Conservation (phyloP, 2,888 invertebrate genomes). For the Patella pellucida region DNA sequence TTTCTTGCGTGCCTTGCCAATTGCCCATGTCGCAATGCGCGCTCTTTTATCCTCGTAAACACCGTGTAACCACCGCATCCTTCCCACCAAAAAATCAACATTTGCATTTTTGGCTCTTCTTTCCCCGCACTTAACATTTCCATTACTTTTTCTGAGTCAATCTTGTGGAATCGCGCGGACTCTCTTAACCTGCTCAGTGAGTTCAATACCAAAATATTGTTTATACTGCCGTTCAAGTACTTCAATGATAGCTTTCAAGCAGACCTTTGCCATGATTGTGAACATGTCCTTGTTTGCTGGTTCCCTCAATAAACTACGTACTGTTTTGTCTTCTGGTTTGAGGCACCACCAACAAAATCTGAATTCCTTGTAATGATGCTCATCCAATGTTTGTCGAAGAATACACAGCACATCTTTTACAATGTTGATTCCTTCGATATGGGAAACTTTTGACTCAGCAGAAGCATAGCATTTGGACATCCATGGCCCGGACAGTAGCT, state of each 20-base stretch:
- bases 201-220: conserved; percentile 25
- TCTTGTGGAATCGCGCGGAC: conserved; percentile 27
- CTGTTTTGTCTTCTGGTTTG: not conserved
- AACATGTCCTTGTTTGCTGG: conserved; percentile 1
- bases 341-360: conserved; percentile 18
- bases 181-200: conserved; percentile 4
- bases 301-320: not conserved
- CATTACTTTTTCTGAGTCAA: conserved; percentile 35
- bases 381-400: no score
- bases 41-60: conserved; percentile 13
- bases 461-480: conserved; percentile 30
- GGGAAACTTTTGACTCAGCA: not conserved
- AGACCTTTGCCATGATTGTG: conserved; percentile 5
- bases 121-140: conserved; percentile 32
- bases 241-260: not conserved
- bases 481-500: conserved; percentile 27
- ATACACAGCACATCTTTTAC: no score
- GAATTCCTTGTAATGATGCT: not conserved
- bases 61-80: conserved; percentile 19
- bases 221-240: conserved; percentile 33
- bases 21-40: conserved; percentile 12
- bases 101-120: conserved; percentile 27
- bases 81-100: conserved; percentile 24
- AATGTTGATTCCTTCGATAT: no score
- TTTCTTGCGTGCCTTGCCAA: conserved; percentile 16